phyloP scores from a whole-genome alignment of 2,888 invertebrate genomes.

The Lepetodrilus schrolli region DNA sequence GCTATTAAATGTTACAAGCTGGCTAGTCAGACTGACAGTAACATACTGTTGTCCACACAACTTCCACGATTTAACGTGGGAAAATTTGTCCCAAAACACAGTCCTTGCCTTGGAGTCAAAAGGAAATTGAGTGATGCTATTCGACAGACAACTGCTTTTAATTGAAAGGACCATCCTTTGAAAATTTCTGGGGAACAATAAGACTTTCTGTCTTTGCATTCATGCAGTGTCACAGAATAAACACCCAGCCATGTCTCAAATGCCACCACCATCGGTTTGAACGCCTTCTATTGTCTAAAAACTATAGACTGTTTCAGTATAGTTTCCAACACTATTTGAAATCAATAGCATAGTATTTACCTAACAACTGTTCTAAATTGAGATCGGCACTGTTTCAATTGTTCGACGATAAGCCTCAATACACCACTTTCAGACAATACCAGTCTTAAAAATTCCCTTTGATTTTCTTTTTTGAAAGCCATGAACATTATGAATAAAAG shows the following conservation, averaged over 20 bases:
- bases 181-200: neutral
- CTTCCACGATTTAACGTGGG: neutral
- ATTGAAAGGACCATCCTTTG: neutral
- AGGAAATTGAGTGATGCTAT: neutral
- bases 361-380: no score
- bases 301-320: neutral
- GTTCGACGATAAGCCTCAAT: no score
- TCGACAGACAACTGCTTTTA: conserved; percentile 20
- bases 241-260: neutral
- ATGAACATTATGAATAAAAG: no score
- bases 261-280: neutral
- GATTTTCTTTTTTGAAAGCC: no score
- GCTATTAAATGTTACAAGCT: neutral
- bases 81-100: neutral
- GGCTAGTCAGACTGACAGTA: no score
- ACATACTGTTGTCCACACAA: neutral
- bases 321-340: no score
- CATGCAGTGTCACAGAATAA: neutral
- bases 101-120: neutral
- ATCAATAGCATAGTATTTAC: no score
- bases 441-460: no score
- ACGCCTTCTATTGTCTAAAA: neutral
- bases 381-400: no score
- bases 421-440: no score
- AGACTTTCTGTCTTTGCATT: neutral